These are phyloP conservation scores for Tachina fera DNA, from an alignment of 2,888 invertebrate species.

Conservation along the genomic window DNA sequence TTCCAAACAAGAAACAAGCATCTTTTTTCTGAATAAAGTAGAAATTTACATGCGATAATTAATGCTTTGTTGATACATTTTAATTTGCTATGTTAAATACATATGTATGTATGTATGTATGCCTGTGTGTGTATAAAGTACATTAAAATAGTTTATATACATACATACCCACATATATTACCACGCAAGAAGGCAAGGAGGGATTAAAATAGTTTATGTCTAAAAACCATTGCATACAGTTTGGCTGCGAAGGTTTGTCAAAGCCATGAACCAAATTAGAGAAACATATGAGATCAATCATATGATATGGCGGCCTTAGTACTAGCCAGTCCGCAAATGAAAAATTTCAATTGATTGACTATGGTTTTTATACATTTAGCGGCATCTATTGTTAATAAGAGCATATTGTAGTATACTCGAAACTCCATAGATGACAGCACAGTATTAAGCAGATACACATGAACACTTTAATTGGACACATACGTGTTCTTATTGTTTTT, in stretches of 20 bases:
- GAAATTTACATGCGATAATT: neutral
- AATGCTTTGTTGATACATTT: neutral
- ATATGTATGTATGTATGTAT: too few species aligned
- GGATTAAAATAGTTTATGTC: too few species aligned
- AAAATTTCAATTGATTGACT: neutral
- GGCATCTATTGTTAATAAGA: slow-evolving; percentile 49
- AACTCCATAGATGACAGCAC: slow-evolving; percentile 55
- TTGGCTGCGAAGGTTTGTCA: neutral
- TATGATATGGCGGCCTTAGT: too few species aligned
- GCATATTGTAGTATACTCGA: neutral
- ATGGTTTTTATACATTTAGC: neutral
- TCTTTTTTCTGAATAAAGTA: neutral
- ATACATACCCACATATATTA: too few species aligned
- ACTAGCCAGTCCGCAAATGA: neutral
- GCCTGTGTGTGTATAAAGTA: too few species aligned
- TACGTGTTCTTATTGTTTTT: slow-evolving; percentile 26
- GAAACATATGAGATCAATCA: too few species aligned
- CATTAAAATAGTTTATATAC: neutral
- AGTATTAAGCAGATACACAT: neutral
- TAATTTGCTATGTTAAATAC: too few species aligned
- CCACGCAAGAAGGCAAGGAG: too few species aligned
- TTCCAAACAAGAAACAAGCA: slow-evolving; percentile 44
- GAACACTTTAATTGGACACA: slow-evolving; percentile 60
- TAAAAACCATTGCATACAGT: too few species aligned
- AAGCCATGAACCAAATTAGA: neutral